Percentiles rank a stretch among this genome's conserved stretches.
Conservation (phyloP, 2,888 invertebrate species). For the Dimorphilus gyrociliatus region DNA sequence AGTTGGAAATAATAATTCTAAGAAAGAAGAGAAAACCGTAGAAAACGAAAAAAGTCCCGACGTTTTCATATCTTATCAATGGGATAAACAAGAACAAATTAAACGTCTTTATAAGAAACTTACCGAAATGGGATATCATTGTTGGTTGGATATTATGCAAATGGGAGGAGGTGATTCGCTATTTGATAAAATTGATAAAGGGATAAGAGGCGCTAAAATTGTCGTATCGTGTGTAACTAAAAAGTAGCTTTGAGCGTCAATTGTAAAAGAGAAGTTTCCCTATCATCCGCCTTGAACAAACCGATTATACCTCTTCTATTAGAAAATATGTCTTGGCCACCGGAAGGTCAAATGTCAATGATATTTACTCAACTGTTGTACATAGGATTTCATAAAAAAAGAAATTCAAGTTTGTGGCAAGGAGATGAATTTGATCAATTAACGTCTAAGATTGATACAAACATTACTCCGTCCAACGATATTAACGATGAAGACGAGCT, state of each 20-base stretch:
- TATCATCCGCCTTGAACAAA: constrained; percentile 28
- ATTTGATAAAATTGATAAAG: constrained; percentile 31
- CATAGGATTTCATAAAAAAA: constrained; percentile 18
- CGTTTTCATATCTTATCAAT: constrained; percentile 32
- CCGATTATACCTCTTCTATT: constrained; percentile 28
- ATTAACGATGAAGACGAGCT: too few relatives aligned
- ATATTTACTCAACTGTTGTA: constrained; percentile 24
- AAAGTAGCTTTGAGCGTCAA: constrained; percentile 31
- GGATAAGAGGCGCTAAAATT: constrained; percentile 21
- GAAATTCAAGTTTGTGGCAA: too few relatives aligned
- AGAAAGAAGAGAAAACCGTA: constrained; percentile 1
- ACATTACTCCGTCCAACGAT: too few relatives aligned
- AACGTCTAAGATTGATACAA: too few relatives aligned
- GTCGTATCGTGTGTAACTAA: constrained; percentile 28
- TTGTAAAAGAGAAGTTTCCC: constrained; percentile 28
- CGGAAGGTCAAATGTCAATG: constrained; percentile 31
- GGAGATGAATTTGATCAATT: too few relatives aligned
- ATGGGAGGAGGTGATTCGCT: constrained; percentile 35
- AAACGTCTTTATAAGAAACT: constrained; percentile 20
- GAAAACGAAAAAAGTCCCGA: constrained; percentile 4
- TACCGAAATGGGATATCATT: constrained; percentile 17
- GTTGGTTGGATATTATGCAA: constrained; percentile 34
- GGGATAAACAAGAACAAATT: constrained; percentile 30
- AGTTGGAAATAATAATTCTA: too few relatives aligned
- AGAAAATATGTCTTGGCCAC: constrained; percentile 28